phyloP scores from a whole-genome alignment of 2,113 vertebrate genomes.

The Scolopax mira region DNA sequence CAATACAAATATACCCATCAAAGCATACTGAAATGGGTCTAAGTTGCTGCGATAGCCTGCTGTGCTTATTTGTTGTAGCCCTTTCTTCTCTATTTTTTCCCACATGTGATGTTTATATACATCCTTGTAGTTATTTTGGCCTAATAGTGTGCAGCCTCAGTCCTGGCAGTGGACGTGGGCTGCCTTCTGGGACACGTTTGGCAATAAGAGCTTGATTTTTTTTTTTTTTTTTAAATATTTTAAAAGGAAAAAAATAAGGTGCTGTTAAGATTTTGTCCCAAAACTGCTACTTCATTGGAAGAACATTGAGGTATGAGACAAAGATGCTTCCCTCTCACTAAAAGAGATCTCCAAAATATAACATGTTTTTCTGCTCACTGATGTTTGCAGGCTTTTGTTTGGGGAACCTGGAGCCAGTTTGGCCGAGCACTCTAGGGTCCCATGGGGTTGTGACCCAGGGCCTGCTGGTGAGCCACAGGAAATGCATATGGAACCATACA shows the following conservation, averaged over 20 bases:
- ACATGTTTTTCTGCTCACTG: fast-evolving
- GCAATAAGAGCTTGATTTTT: neutral
- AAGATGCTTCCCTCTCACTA: neutral
- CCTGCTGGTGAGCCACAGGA: neutral
- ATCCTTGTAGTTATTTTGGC: neutral
- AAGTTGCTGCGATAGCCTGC: neutral
- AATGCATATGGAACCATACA: neutral
- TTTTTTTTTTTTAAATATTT: too few relatives aligned
- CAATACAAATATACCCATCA: neutral
- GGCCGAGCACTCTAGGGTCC: fast-evolving
- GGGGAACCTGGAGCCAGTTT: neutral
- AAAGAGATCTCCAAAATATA: fast-evolving
- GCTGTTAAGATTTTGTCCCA: neutral
- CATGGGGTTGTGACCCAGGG: neutral
- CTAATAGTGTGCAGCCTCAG: neutral
- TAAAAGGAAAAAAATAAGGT: neutral
- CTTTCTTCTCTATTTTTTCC: neutral
- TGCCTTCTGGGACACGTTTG: neutral
- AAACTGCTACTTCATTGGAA: neutral
- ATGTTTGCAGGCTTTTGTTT: neutral
- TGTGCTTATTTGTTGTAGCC: neutral
- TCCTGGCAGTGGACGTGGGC: neutral
- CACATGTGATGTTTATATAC: neutral
- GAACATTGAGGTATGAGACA: neutral
- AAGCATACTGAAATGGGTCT: neutral